phyloP scores from a whole-genome alignment of 1,140 invertebrate genomes.

The Tigriopus japonicus region DNA sequence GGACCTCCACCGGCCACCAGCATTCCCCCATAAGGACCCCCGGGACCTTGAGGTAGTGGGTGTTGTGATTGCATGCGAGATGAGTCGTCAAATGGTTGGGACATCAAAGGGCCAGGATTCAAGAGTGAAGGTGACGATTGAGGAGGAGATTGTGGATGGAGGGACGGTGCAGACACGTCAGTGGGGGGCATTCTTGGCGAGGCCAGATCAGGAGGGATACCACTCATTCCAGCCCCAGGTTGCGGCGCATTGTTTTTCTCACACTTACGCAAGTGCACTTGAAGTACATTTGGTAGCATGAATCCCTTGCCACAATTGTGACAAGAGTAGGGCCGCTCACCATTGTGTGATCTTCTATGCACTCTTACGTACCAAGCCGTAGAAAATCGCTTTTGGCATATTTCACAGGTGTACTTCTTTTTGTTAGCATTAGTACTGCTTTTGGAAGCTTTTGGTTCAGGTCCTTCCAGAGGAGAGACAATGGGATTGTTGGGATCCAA shows the following conservation, averaged over 20 bases:
- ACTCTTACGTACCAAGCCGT: conserved; percentile 17
- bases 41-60: too few species aligned
- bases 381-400: conserved; percentile 11
- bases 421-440: conserved; percentile 3
- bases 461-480: not conserved
- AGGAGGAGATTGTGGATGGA: too few species aligned
- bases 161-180: too few species aligned
- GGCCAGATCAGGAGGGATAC: too few species aligned
- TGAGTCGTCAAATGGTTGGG: too few species aligned
- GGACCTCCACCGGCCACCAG: not conserved
- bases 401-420: conserved; percentile 10
- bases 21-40: too few species aligned
- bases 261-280: conserved; percentile 10
- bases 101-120: too few species aligned
- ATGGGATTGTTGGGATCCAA: not conserved
- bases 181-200: too few species aligned
- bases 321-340: conserved; percentile 70
- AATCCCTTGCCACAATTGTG: conserved; percentile 13
- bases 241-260: conserved; percentile 7
- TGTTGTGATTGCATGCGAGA: too few species aligned
- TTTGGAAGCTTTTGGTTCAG: not conserved
- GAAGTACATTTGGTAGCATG: conserved; percentile 13
- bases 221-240: not conserved
- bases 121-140: too few species aligned
- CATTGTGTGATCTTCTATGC: conserved; percentile 40